A percentile compares a stretch with the other conserved stretches of the same genome.
These are phyloP conservation scores for Martes flavigula DNA, from an alignment of 2,797 vertebrate genomes.

Conservation along the genomic window DNA sequence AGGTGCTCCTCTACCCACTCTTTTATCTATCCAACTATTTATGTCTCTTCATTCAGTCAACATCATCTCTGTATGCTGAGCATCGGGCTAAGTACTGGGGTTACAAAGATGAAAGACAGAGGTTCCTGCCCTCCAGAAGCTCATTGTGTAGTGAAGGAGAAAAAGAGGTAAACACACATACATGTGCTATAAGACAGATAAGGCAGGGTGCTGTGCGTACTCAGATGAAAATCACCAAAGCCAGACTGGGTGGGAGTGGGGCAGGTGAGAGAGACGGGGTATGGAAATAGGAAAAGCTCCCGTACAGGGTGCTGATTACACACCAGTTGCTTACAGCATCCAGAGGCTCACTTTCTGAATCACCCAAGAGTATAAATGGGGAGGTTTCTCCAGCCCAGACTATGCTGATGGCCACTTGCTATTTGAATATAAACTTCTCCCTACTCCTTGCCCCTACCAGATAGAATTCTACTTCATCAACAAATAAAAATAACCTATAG, in stretches of 20 bases:
- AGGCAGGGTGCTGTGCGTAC: neutral
- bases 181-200: neutral
- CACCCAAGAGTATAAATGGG: neutral
- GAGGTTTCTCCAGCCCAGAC: neutral
- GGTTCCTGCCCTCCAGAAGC: neutral
- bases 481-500: neutral
- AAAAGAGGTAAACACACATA: neutral
- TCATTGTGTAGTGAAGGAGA: neutral
- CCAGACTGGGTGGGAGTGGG: neutral
- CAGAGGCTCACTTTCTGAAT: neutral
- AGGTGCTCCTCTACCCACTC: neutral
- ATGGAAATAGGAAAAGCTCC: neutral
- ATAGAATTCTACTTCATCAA: neutral
- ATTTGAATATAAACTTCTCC: neutral
- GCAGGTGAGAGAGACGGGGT: neutral
- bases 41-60: neutral
- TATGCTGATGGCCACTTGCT: neutral
- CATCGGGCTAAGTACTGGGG: neutral
- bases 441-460: neutral
- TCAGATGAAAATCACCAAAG: neutral
- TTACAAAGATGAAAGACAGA: neutral
- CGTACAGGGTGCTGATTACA: neutral
- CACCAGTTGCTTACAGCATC: fast-evolving
- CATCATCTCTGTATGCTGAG: neutral
- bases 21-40: neutral